Percentiles rank a stretch among this genome's conserved stretches.
These are phyloP conservation scores for Stegodyphus mimosarum DNA, from an alignment of 1,140 invertebrate species.

Conservation along the genomic window DNA sequence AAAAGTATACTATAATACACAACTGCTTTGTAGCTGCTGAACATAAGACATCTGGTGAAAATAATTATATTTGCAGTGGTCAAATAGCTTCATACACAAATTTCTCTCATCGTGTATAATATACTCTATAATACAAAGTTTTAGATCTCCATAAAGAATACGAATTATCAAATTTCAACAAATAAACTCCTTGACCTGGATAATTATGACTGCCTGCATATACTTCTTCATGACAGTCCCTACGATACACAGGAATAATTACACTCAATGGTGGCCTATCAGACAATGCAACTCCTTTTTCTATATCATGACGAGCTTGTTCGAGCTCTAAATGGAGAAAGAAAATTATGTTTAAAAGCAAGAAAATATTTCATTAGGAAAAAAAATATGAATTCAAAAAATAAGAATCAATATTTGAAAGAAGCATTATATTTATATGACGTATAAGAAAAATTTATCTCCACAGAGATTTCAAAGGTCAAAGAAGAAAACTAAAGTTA, in stretches of 20 bases:
- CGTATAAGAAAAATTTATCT: too few relatives aligned
- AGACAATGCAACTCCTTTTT: slow-evolving; percentile 54
- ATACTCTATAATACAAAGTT: slow-evolving; percentile 98
- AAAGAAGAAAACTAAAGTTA: too few relatives aligned
- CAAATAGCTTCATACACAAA: neutral
- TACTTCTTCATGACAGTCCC: slow-evolving; percentile 96
- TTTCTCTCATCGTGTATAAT: slow-evolving; percentile 79
- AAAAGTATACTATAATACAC: too few relatives aligned
- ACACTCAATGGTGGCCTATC: slow-evolving; percentile 77
- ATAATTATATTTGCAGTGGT: neutral
- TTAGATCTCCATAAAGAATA: slow-evolving; percentile 99
- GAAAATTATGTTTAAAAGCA: neutral
- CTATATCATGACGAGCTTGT: slow-evolving; percentile 12
- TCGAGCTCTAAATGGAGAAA: slow-evolving; percentile 71
- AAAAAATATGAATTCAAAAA: too few relatives aligned
- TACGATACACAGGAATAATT: slow-evolving; percentile 91
- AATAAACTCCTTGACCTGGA: slow-evolving; percentile 96
- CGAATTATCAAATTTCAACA: slow-evolving; percentile 99
- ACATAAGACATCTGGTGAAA: neutral
- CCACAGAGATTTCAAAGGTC: too few relatives aligned
- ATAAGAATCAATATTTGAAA: too few relatives aligned
- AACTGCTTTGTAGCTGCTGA: too few relatives aligned
- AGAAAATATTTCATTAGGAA: neutral
- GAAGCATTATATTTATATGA: too few relatives aligned
- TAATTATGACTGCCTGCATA: slow-evolving; percentile 97